Evolutionary conservation across 2,113 vertebrate species (phyloP).

Genomic region (Rhinogobius similis): DNA sequence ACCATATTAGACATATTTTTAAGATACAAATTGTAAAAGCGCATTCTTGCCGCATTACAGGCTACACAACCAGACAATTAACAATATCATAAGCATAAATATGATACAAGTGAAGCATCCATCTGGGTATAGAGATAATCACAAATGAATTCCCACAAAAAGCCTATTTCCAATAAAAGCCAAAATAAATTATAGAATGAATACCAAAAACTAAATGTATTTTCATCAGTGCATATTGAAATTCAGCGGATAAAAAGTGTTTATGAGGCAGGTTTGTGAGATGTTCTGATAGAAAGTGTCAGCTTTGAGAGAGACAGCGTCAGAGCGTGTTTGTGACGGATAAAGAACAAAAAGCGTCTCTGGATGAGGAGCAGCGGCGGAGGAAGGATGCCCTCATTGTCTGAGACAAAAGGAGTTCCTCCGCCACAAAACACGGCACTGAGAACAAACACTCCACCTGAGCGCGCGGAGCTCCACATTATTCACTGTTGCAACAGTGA

Average conservation of each 20-base stretch:
- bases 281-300: slow-evolving; percentile 33
- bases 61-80: neutral
- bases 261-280: slow-evolving; percentile 22
- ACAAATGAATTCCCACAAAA: neutral
- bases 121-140: neutral
- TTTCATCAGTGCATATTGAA: slow-evolving; percentile 2
- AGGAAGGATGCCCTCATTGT: slow-evolving; percentile 70
- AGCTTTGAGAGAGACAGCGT: slow-evolving; percentile 16
- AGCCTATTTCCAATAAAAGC: neutral
- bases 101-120: neutral
- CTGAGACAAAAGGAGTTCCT: slow-evolving; percentile 60
- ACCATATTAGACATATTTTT: neutral
- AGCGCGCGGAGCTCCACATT: neutral
- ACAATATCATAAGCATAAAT: neutral
- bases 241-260: slow-evolving; percentile 14
- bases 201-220: neutral
- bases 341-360: slow-evolving; percentile 24
- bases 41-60: neutral
- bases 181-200: neutral
- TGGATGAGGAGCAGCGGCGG: slow-evolving; percentile 41
- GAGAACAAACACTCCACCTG: slow-evolving; percentile 1
- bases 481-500: slow-evolving; percentile 8
- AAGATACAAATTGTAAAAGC: neutral
- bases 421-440: slow-evolving; percentile 40
- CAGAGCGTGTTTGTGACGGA: slow-evolving; percentile 17